Evolutionary conservation across 2,797 vertebrate species (phyloP), one percentile per base, ranked within the genome.

Genomic region (Alca torda): DNA sequence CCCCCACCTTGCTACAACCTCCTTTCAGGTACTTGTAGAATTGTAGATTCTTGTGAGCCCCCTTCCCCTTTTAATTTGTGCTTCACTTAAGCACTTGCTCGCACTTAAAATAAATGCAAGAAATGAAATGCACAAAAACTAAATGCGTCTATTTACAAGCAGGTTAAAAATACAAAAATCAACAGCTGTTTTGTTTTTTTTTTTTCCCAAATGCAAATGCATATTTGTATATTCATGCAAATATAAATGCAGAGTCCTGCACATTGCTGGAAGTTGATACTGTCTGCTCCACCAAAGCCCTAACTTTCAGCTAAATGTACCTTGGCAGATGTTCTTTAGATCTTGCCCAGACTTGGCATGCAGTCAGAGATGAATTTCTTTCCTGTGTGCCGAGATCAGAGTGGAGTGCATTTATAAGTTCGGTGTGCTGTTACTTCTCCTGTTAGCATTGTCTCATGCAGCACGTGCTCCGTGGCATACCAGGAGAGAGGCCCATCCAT

Each of bases 291-390:
- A 88, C 45, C 78, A 78, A 74, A 65, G 15, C 31, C 23, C 12
- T 76, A 60, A 41, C 70, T 89, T 82, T 60, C 80, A 88, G 43
- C 87, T 94, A 56, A 94, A 63, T 70, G 60, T 56, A 15, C 75
- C 68, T 81, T 91, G 92, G 88, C 89, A 95, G 77, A 85, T 83
- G 77, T 89, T 80, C 70, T 65, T 41, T 57, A 54, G n/a, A 74
- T 87, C 60, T 80, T 84, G n/a, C n/a, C 51, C 86, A 87, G 56
- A 69, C 39, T 56, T 87, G 91, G 87, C 63, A 41, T 33, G 8
- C 31, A 77, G 45, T 72, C 88, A 74, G 78, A 79, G 61, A 78
- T 51, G 3, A 80, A n/a, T 77, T 80, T 56, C 45, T 92, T 87
- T 60, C 33, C 67, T 53, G 46, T 19, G 6, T 84, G 76, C 13